Conservation (phyloP, 2,113 vertebrate species). For the Cercopithecus mona region DNA sequence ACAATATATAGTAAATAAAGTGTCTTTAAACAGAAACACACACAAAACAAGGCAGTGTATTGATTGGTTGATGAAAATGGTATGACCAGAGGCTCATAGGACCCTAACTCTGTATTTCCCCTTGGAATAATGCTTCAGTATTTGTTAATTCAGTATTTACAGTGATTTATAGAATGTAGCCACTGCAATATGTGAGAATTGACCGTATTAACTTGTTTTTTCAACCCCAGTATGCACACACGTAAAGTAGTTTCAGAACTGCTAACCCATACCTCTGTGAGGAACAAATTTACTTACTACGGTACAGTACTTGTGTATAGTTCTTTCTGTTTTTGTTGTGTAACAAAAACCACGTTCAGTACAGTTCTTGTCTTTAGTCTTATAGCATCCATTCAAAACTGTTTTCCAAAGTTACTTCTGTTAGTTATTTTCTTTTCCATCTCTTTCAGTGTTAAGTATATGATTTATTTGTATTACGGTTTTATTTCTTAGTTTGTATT, state of each 20-base stretch:
- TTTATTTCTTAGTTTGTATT: slow-evolving; percentile 30
- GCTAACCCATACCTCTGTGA: background rate
- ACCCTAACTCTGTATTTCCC: background rate
- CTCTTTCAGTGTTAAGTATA: background rate
- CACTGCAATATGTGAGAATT: background rate
- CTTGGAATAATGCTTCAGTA: background rate
- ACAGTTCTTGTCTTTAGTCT: background rate
- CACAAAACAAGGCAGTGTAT: background rate
- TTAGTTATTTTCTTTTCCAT: slow-evolving; percentile 2
- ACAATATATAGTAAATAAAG: background rate
- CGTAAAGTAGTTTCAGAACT: background rate
- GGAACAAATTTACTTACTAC: background rate
- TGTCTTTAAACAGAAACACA: background rate
- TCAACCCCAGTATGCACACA: background rate
- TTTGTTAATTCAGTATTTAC: background rate
- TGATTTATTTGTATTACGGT: background rate
- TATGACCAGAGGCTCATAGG: background rate
- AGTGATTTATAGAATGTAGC: background rate
- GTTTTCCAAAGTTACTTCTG: background rate
- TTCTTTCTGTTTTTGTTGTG: too few relatives aligned
- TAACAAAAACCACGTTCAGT: too few relatives aligned
- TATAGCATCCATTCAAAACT: background rate
- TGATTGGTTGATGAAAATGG: background rate
- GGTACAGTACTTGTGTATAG: background rate
- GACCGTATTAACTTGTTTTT: background rate